Evolutionary conservation across 2,113 vertebrate species (phyloP), one percentile per base, ranked within the genome.

Genomic region (Lonchura striata): DNA sequence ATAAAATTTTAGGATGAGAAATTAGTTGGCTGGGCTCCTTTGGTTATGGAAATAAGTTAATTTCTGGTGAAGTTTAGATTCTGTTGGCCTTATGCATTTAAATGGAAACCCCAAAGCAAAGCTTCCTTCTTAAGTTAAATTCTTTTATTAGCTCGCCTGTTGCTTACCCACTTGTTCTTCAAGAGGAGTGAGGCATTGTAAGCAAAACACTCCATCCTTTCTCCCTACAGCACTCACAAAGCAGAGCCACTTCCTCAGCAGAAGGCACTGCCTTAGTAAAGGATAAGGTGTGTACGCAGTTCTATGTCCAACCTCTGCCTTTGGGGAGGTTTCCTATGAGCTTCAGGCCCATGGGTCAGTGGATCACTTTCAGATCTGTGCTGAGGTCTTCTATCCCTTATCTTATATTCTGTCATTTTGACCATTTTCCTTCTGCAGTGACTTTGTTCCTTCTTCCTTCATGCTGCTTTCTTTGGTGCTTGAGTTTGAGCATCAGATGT

Each of bases 221-320:
- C 23, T 59, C 24, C 7, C 9, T 2, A 0, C 6, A 19, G 6
- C 3, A 2, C 23, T 44, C 37, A 28, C 1, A 3, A n/a, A 30
- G 44, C 42, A 54, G 6, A 69, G 33, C 15, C 44, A 31, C n/a
- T 60, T 9, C 4, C 18, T 37, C 2, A 2, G 35, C 46, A 78
- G 70, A 69, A 69, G n/a, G 20, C 30, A 23, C 41, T 16, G 28
- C 25, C 35, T 42, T 19, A 54, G 64, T 37, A 33, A 49, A 74
- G 63, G 47, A 56, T 8, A 11, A 20, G 1, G 2, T 28, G 7
- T 39, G 11, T 15, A 15, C 16, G 6, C 68, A 68, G 9, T 63
- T 30, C 59, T 59, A 2, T 50, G 59, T 56, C 22, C 65, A 90
- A 37, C 10, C 9, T 71, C 54, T 90, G n/a, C 21, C 37, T 72